These are phyloP conservation scores for Manis pentadactyla DNA, from an alignment of 2,797 vertebrate species.

Conservation along the genomic window DNA sequence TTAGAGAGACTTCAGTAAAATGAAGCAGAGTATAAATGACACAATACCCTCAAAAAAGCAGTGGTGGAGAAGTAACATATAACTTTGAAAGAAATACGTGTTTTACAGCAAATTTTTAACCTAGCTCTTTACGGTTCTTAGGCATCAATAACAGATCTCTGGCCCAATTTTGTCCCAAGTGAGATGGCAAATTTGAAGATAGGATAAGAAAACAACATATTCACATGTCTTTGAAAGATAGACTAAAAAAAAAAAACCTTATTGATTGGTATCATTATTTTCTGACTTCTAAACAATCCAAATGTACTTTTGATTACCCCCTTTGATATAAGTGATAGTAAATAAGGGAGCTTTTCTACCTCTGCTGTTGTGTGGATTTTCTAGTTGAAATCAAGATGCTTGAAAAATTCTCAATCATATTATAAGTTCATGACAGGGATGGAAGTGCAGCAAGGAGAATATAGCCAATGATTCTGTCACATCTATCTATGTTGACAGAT, in stretches of 20 bases:
- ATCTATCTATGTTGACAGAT: no score
- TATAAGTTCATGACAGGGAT: no score
- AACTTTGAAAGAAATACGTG: not conserved
- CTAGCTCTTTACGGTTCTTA: not conserved
- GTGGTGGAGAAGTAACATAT: not conserved
- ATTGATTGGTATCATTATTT: conserved; percentile 21
- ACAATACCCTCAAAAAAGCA: not conserved
- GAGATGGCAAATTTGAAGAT: conserved; percentile 13
- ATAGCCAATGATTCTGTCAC: no score
- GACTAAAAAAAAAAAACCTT: not conserved
- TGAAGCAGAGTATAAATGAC: not conserved
- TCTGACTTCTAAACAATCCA: conserved; percentile 40
- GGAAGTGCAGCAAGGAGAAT: no score
- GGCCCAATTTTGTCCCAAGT: conserved; percentile 2
- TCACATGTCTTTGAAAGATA: conserved; percentile 40
- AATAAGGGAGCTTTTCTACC: not conserved
- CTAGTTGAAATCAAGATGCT: conserved; percentile 6
- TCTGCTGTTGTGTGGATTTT: not conserved
- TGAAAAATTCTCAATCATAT: not conserved
- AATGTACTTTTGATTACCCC: conserved; percentile 15
- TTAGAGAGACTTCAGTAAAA: conserved; percentile 21
- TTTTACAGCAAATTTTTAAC: not conserved
- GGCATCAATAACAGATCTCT: conserved; percentile 19
- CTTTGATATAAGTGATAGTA: not conserved
- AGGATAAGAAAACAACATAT: not conserved